A percentile compares a stretch with the other conserved stretches of the same genome.
Conservation (phyloP, 2,797 vertebrate genomes). For the Iguana delicatissima region DNA sequence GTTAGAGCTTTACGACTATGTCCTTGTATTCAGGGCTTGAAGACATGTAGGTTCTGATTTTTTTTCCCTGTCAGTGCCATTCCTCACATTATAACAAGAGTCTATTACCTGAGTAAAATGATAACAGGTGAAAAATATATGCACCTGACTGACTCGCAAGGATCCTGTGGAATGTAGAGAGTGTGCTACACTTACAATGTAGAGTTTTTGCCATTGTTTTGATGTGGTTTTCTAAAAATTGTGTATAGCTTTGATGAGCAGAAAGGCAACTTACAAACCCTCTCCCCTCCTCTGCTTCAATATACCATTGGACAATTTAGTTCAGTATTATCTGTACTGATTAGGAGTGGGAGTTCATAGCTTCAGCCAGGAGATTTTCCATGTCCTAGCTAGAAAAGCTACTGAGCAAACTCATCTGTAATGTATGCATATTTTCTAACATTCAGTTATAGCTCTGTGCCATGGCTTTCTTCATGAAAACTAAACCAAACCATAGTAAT, state of each 20-base stretch:
- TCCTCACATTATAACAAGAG: not conserved
- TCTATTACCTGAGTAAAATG: not conserved
- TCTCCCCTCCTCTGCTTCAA: not conserved
- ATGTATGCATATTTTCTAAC: not conserved
- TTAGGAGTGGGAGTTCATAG: no score
- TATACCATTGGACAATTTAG: not conserved
- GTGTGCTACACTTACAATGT: no score
- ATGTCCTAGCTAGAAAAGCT: not conserved
- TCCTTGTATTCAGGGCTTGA: not conserved
- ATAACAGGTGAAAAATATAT: not conserved
- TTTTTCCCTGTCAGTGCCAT: not conserved
- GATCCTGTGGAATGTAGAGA: not conserved
- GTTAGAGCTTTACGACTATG: slow-evolving; percentile 29
- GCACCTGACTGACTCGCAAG: not conserved
- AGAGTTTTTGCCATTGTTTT: not conserved
- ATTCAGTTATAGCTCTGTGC: not conserved
- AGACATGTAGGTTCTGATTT: not conserved
- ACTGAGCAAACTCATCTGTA: not conserved
- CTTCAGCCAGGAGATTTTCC: not conserved
- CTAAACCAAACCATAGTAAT: not conserved
- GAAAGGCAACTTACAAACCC: no score
- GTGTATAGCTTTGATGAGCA: no score
- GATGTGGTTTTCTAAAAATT: no score
- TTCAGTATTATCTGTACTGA: no score
- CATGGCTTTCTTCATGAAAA: not conserved